Percentiles rank a stretch among this genome's conserved stretches.
These are phyloP conservation scores for Neotoxoptera formosana DNA, from an alignment of 1,140 invertebrate genomes.

Conservation along the genomic window DNA sequence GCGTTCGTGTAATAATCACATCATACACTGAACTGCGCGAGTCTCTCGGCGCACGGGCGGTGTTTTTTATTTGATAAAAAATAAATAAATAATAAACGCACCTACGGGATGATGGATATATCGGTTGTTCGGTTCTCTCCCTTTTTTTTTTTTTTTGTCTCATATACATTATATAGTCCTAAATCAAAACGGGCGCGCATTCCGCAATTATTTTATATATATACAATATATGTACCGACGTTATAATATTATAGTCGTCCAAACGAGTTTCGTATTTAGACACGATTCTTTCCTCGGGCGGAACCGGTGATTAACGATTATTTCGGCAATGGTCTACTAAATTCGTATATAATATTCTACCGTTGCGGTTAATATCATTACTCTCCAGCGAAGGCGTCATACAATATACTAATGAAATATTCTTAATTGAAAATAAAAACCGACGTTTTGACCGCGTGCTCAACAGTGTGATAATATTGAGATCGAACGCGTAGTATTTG, in stretches of 20 bases:
- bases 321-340: background rate
- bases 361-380: background rate
- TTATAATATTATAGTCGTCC: background rate
- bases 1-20: background rate
- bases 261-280: conserved; percentile 15
- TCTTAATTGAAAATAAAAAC: background rate
- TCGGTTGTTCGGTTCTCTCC: background rate
- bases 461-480: background rate
- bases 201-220: too few relatives aligned
- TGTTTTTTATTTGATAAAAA: conserved; percentile 19
- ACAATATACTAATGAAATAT: background rate
- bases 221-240: background rate
- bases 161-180: background rate
- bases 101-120: background rate
- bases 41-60: background rate
- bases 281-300: background rate
- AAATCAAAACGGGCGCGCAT: background rate
- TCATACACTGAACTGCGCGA: background rate
- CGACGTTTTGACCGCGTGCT: background rate
- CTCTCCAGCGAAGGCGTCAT: background rate
- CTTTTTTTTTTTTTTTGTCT: too few relatives aligned
- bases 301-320: background rate
- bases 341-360: background rate
- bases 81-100: background rate
- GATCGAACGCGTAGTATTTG: accelerated